These are phyloP conservation scores for Lordiphosa clarofinis DNA, from an alignment of 1,140 invertebrate species.

Conservation along the genomic window DNA sequence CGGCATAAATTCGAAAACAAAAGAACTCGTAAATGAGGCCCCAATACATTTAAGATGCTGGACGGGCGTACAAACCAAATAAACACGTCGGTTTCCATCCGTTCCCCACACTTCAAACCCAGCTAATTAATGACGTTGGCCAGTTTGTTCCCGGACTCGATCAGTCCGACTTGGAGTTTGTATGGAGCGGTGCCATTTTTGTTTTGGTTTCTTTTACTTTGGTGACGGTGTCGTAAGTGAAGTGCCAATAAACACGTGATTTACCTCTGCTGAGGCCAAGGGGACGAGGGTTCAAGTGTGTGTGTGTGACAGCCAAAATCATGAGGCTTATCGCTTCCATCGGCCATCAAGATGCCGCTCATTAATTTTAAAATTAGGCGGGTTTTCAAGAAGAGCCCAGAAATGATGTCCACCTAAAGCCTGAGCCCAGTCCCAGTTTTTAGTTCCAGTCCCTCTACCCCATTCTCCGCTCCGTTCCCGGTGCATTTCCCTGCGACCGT, in stretches of 20 bases:
- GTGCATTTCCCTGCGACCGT: slow-evolving; percentile 57
- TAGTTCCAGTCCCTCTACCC: background rate
- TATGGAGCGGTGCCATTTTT: slow-evolving; percentile 68
- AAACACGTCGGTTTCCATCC: slow-evolving; percentile 68
- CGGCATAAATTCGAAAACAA: slow-evolving; percentile 47
- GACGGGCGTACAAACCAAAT: slow-evolving; percentile 55
- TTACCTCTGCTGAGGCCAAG: slow-evolving; percentile 56
- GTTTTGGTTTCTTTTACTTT: slow-evolving; percentile 53
- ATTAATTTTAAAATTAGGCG: slow-evolving; percentile 80
- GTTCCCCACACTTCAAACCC: slow-evolving; percentile 67
- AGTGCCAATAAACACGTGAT: slow-evolving; percentile 75
- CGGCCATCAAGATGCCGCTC: slow-evolving; percentile 79
- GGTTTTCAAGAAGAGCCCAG: slow-evolving; percentile 66
- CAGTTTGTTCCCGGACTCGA: slow-evolving; percentile 29
- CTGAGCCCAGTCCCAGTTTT: slow-evolving; percentile 24
- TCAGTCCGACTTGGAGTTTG: slow-evolving; percentile 16
- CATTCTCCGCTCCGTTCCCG: slow-evolving; percentile 1
- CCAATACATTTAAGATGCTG: slow-evolving; percentile 53
- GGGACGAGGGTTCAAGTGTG: slow-evolving; percentile 13
- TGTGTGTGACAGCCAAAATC: slow-evolving; percentile 64
- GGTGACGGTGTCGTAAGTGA: slow-evolving; percentile 73
- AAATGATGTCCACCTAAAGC: slow-evolving; percentile 64
- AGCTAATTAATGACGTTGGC: slow-evolving; percentile 71
- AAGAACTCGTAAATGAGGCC: slow-evolving; percentile 65
- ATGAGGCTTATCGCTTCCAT: slow-evolving; percentile 74